These are phyloP conservation scores for Chlorodrepanis virens DNA, from an alignment of 2,113 vertebrate genomes.

Conservation along the genomic window DNA sequence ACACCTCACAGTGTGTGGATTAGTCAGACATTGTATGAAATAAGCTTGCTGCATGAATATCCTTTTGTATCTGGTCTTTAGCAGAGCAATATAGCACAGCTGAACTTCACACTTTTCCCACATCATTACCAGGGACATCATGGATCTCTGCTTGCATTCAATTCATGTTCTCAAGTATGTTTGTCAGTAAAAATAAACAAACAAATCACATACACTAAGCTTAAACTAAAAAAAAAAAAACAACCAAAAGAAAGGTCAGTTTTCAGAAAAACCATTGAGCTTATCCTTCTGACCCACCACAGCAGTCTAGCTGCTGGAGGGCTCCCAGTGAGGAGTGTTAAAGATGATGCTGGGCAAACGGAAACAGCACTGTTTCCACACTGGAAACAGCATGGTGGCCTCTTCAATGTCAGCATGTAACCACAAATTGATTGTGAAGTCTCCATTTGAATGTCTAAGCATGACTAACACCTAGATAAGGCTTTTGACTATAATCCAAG, in stretches of 20 bases:
- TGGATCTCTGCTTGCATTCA: background rate
- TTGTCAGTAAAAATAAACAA: background rate
- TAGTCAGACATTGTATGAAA: background rate
- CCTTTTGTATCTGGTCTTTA: background rate
- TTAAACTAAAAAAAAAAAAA: background rate
- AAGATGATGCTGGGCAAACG: background rate
- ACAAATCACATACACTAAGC: background rate
- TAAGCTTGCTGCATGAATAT: background rate
- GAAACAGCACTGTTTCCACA: background rate
- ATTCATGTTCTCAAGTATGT: background rate
- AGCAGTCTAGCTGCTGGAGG: background rate
- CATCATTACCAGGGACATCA: background rate
- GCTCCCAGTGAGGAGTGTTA: background rate
- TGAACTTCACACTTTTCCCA: background rate
- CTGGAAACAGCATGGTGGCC: background rate
- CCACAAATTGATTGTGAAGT: background rate
- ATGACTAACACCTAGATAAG: background rate
- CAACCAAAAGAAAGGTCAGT: background rate
- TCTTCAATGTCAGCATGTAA: background rate
- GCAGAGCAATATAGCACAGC: background rate
- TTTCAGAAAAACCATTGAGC: background rate
- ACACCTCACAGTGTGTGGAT: background rate
- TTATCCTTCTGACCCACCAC: background rate
- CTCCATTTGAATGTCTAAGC: background rate
- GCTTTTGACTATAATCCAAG: background rate